Percentiles rank a stretch among this genome's conserved stretches.
These are phyloP conservation scores for Gorsachius magnificus DNA, from an alignment of 2,797 vertebrate species.

Conservation along the genomic window DNA sequence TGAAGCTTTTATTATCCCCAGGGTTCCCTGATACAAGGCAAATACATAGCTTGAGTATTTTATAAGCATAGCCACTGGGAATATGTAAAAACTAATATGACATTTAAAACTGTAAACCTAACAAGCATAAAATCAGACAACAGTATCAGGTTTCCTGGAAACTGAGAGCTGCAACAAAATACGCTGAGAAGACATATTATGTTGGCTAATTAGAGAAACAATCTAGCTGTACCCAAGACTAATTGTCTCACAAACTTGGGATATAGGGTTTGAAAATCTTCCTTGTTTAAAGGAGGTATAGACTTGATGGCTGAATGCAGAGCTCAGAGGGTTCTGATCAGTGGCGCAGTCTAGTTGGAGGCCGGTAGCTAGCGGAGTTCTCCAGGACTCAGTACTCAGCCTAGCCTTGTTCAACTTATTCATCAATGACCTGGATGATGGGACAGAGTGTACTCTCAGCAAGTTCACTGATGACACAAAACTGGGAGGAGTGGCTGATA, in stretches of 20 bases:
- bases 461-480: too few relatives aligned
- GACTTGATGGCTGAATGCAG: neutral
- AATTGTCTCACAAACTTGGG: neutral
- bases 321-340: too few relatives aligned
- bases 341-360: too few relatives aligned
- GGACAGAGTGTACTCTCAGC: too few relatives aligned
- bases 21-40: neutral
- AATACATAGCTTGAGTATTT: neutral
- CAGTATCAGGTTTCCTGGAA: neutral
- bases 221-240: accelerated
- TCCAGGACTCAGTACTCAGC: too few relatives aligned
- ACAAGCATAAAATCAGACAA: neutral
- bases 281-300: neutral
- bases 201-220: neutral
- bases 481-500: too few relatives aligned
- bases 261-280: neutral
- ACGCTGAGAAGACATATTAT: neutral
- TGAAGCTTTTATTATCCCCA: neutral
- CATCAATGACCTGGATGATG: too few relatives aligned
- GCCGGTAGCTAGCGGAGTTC: too few relatives aligned
- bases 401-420: too few relatives aligned
- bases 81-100: neutral
- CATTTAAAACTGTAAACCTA: neutral
- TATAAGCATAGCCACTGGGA: neutral
- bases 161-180: neutral